Evolutionary conservation across 2,113 vertebrate genomes (phyloP), one percentile per base, ranked within the genome.

Genomic region (Oplegnathus fasciatus): DNA sequence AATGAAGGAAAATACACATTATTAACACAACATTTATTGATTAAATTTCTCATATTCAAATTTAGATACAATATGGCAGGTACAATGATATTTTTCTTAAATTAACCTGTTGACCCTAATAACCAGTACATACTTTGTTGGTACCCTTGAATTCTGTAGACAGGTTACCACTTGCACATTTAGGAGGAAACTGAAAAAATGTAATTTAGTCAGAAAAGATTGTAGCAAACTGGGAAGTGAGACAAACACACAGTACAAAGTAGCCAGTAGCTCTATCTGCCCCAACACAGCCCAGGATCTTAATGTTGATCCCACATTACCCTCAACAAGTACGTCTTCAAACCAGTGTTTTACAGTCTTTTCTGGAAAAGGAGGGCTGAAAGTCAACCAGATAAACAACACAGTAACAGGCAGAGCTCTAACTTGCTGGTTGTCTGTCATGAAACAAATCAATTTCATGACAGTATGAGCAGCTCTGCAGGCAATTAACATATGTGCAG

Each of bases 301-400:
- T 14, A 84, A 18, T 24, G 76, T 28, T 50, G 89, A 90, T 42
- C 89, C 87, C 14, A 85, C 30, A 32, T n/a, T n/a, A 48, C 52
- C 79, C 17, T 85, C 91, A 58, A 83, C 28, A 76, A 89, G 71
- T 1, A 90, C 17, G 9, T 86, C 82, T 66, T 88, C 87, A 66
- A 85, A 82, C 40, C 89, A 87, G 13, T 78, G 44, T 75, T 86
- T 84, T 42, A 84, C 52, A 3, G 57, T 87, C 32, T 82, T 92
- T 26, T 78, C 67, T 9, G 82, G 61, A 54, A 90, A 85, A 48
- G 80, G 52, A 74, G 69, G 80, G 6, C 40, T 88, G 9, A 78
- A 75, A 60, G 37, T 88, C 34, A 94, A 42, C 89, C 91, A 94
- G 24, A 94, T 40, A 9, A 88, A 81, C 65, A 93, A 76, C 26